Evolutionary conservation across 2,888 invertebrate species (phyloP), one percentile per base, ranked within the genome.

Genomic region (Dasysyrphus albostriatus): DNA sequence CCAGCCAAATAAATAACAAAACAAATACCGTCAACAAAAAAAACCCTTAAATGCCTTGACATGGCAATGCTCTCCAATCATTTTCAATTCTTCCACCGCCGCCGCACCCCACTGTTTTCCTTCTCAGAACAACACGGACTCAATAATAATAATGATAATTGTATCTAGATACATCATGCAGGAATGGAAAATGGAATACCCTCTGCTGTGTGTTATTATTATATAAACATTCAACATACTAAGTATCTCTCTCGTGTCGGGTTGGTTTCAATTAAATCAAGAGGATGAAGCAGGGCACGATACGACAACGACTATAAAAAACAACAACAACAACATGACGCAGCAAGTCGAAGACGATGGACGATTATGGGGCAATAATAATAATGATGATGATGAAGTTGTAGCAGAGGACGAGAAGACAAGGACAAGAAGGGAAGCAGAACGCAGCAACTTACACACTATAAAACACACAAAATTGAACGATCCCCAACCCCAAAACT

Each of bases 241-340:
- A 67, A 75, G 83, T 87, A 82, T 77, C 77, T 59, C 51, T 47
- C 59, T 51, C 51, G 29, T 56, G 65, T 70, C 69, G 69, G 61
- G 77, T 78, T 87, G 69, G 74, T 82, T 87, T 87, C 82, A 87
- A 87, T 87, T 87, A 87, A 79, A 67, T 37, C 76, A 78, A 67
- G 54, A 79, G 70, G 73, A 80, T 73, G 76, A 72, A 59, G 67
- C 58, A 42, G 34, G 58, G 14, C 47, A 63, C 63, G 75, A 65
- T 63, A 63, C 32, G n/a, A 74, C 65, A 37, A 77, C 63, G 14
- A 44, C 4, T n/a, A n/a, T n/a, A n/a, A n/a, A n/a, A n/a, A 12
- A 39, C 61, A 29, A 83, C 51, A 61, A 39, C 24, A 7, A 61
- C 7, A 24, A 24, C 24, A 24, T 24, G 59, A 42, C 14, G 19